A percentile compares a stretch with the other conserved stretches of the same genome.
These are phyloP conservation scores for Pristionchus exspectatus DNA, from an alignment of 2,888 invertebrate genomes.

Conservation along the genomic window DNA sequence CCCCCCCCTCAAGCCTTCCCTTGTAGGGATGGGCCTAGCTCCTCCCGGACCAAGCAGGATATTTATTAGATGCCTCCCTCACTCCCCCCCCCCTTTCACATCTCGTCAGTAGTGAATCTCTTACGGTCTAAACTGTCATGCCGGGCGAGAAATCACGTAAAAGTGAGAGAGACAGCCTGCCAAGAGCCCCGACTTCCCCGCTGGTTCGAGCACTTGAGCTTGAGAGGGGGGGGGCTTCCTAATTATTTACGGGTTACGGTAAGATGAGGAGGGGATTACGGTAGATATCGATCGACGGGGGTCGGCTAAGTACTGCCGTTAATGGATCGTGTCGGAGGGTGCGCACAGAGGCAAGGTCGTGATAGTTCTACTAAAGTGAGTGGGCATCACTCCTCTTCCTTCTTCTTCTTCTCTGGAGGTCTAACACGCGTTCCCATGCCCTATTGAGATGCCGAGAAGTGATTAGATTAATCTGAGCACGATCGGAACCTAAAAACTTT, in stretches of 20 bases:
- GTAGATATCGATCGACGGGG: neutral
- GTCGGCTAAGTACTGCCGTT: neutral
- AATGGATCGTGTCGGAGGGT: conserved; percentile 40
- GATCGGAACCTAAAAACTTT: neutral
- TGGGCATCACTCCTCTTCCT: neutral
- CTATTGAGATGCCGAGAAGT: neutral
- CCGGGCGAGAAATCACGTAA: neutral
- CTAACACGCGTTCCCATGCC: neutral
- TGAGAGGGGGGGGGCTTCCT: neutral
- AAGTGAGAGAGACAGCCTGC: neutral
- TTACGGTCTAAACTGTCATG: neutral
- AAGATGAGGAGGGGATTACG: neutral
- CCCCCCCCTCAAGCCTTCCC: neutral
- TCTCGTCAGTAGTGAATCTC: neutral
- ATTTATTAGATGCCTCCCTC: conserved; percentile 35
- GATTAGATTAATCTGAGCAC: neutral
- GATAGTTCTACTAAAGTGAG: conserved; percentile 2
- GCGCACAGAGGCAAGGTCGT: conserved; percentile 35
- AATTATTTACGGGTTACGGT: conserved; percentile 38
- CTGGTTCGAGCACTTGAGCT: neutral
- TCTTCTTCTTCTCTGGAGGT: neutral
- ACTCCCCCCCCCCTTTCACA: neutral
- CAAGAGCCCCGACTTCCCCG: neutral
- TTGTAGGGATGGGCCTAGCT: conserved; percentile 24
- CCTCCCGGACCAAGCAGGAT: conserved; percentile 28